Percentiles rank a stretch among this genome's conserved stretches.
Conservation (phyloP, 2,888 invertebrate species). For the Digitonthophagus gazella region DNA sequence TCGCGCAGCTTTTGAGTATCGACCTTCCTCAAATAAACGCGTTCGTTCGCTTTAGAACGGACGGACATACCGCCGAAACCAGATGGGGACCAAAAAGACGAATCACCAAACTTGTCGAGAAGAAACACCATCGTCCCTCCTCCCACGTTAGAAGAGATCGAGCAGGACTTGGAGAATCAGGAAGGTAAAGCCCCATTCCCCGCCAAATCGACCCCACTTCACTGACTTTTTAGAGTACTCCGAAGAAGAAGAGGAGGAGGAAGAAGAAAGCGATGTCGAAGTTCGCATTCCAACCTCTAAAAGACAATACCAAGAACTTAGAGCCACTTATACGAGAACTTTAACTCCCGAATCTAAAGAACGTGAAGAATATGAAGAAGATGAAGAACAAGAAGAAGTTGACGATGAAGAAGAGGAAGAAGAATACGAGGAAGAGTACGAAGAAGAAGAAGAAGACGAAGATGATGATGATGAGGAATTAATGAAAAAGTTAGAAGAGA, state of each 20-base stretch:
- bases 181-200: conserved; percentile 45
- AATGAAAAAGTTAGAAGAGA: conserved; percentile 40
- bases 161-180: conserved; percentile 42
- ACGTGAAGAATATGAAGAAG: conserved; percentile 25
- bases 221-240: conserved; percentile 35
- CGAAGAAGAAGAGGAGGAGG: conserved; percentile 50
- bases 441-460: conserved; percentile 35
- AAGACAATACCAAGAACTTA: conserved; percentile 46
- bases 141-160: conserved; percentile 45
- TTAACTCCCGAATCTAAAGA: conserved; percentile 41
- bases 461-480: conserved; percentile 40
- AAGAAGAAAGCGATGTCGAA: conserved; percentile 43
- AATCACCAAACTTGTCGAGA: conserved; percentile 47
- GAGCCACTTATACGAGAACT: conserved; percentile 44
- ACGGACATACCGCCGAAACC: conserved; percentile 27
- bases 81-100: conserved; percentile 37
- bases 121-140: conserved; percentile 54
- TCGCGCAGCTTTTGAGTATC: background rate
- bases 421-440: conserved; percentile 32
- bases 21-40: background rate
- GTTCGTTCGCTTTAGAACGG: conserved; percentile 25
- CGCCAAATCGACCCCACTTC: background rate
- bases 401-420: conserved; percentile 24
- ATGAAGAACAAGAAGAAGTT: conserved; percentile 28
- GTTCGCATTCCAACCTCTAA: conserved; percentile 32